Conservation (phyloP, 2,888 invertebrate genomes). For the Cataglyphis altisquamis region DNA sequence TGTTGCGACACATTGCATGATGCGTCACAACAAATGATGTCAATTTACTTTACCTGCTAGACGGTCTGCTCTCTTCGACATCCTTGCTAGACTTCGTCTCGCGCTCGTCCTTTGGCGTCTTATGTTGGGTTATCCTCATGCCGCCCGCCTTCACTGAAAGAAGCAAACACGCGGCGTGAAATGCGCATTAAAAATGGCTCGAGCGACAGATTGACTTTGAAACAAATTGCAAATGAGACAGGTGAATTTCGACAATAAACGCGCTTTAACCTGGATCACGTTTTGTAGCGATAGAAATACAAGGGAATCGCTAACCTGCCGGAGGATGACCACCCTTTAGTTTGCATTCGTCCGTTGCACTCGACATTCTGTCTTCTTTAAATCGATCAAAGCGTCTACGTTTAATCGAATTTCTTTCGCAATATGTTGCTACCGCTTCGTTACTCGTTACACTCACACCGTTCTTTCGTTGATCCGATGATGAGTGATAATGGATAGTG, state of each 20-base stretch:
- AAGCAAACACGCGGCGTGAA: not conserved
- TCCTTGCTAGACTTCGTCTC: constrained; percentile 87
- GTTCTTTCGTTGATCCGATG: constrained; percentile 47
- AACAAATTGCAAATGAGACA: constrained; percentile 52
- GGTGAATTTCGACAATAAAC: constrained; percentile 59
- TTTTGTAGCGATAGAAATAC: not conserved
- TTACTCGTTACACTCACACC: constrained; percentile 15
- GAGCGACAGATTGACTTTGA: constrained; percentile 61
- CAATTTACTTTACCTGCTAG: constrained; percentile 87
- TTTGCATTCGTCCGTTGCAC: constrained; percentile 90
- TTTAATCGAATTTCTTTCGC: not conserved
- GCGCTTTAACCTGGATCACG: constrained; percentile 51
- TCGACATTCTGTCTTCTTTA: constrained; percentile 86
- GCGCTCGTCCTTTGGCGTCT: constrained; percentile 90
- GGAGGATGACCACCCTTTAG: constrained; percentile 96
- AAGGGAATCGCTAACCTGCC: constrained; percentile 90
- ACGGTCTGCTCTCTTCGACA: constrained; percentile 87
- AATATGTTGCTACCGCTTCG: constrained; percentile 12
- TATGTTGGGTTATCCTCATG: constrained; percentile 96
- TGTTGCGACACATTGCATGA: not conserved
- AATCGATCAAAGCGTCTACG: not conserved
- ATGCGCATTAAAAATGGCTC: not conserved
- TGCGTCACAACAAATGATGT: not conserved
- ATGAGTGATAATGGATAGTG: constrained; percentile 42
- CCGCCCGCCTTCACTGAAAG: constrained; percentile 95